Evolutionary conservation across 2,113 vertebrate genomes (phyloP), one percentile per base, ranked within the genome.

Genomic region (Cebus imitator): DNA sequence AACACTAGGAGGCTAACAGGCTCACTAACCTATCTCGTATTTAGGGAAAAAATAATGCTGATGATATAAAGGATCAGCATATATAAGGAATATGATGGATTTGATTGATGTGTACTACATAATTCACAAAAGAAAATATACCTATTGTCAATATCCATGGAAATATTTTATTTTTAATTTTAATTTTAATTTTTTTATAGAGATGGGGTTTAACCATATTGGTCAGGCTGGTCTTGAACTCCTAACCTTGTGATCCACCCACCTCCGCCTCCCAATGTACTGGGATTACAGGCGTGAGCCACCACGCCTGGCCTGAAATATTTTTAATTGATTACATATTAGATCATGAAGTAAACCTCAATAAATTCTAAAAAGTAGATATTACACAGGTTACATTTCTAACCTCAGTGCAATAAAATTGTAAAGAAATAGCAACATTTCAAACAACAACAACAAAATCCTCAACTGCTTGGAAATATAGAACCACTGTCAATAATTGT

Each of bases 111-210:
- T 21, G 57, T 48, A 48, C 23, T 68, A 84, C 78, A 84, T 55
- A 93, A 93, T 84, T 13, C 68, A 35, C 35, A 68, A 89, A 76
- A 87, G n/a, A 82, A 92, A 88, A 57, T 68, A 79, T 30, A 91
- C 1, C 32, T 58, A 52, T 78, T 78, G 58, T 25, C 17, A 84
- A 12, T 70, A 11, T 84, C n/a, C 12, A 64, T 75, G 68, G 37
- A 89, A 96, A 75, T 14, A 68, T 75, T 80, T 50, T 52, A 52
- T 52, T 52, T 17, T 17, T 52, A 16, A 52, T 52, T 52, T 52
- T 52, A 16, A 52, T 52, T 52, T 52, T 50, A 9, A 48, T 48
- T 14, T 50, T 50, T 52, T 52, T 52, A 52, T 52, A 17, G 52
- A 52, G 52, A 52, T 52, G 52, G 52, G 52, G 52, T 52, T 52